These are phyloP conservation scores for Lysandra bellargus DNA, from an alignment of 2,888 invertebrate species.

Conservation along the genomic window DNA sequence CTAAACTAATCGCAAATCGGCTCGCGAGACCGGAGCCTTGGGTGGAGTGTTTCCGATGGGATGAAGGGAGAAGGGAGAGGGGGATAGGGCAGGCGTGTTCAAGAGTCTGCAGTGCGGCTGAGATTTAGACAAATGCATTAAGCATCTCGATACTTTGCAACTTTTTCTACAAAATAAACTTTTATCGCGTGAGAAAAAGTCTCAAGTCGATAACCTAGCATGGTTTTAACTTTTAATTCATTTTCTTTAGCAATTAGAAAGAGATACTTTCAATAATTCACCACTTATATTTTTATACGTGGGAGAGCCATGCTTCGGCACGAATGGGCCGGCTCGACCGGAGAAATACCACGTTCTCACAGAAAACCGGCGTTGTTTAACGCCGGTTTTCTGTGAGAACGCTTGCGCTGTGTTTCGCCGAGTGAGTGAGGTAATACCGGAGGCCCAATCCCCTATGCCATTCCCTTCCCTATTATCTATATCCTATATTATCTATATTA, in stretches of 20 bases:
- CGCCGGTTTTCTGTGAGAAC: no score
- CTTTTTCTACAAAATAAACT: conserved; percentile 9
- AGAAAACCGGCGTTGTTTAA: no score
- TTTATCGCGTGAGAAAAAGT: not conserved
- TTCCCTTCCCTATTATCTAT: no score
- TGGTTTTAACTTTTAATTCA: not conserved
- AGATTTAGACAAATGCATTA: conserved; percentile 36
- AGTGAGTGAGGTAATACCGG: no score
- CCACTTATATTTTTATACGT: no score
- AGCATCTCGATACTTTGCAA: conserved; percentile 23
- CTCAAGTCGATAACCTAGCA: not conserved
- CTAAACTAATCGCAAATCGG: conserved; percentile 36
- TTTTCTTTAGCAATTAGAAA: not conserved
- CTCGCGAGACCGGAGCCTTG: conserved; percentile 31
- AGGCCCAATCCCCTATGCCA: no score
- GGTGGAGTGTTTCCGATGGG: conserved; percentile 45
- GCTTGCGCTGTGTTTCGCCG: no score
- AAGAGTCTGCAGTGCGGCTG: conserved; percentile 53
- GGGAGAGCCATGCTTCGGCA: no score
- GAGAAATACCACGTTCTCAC: no score
- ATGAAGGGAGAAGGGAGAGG: conserved; percentile 41
- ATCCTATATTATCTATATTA: no score
- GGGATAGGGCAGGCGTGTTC: conserved; percentile 49
- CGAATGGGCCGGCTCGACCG: no score
- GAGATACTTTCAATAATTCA: no score